Base-by-base conservation (phyloP, 2,888 invertebrate species). In the Chymomyza fuscimana region DNA sequence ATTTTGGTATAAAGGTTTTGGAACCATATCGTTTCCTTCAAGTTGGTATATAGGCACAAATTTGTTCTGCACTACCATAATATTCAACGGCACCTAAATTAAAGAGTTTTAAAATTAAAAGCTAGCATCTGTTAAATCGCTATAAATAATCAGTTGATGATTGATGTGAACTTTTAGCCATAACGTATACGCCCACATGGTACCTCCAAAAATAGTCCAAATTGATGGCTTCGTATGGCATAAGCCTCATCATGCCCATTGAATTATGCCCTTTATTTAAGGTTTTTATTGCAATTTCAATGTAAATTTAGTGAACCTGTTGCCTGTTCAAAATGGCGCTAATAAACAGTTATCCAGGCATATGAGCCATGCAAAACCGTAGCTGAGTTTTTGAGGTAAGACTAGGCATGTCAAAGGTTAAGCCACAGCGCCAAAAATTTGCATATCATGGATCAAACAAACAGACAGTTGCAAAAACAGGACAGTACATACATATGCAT, bases 381-480 rank as follows among this genome's bases (percentile, higher is more conserved):
- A 4, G 40, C 40, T 46, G 40, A 46, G 40, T 46, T 46, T 46
- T 46, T 46, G 40, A 46, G 40, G 40, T 46, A 46, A 46, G 40
- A 46, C 40, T 46, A 46, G 52, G 60, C 60, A 52, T 62, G 67
- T 74, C 73, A 77, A 65, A 80, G 77, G 72, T 78, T 78, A 74
- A 69, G 73, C 72, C 72, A 70, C 60, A 32, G 67, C 58, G 69
- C 67, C 12, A 69, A 63, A 69, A 79, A 81, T 80, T 81, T 79
- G 73, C 81, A 80, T 80, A 77, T 72, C 77, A 79, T 72, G 77
- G 72, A 77, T 78, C 81, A 80, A 75, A 68, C 66, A 67, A 50
- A 58, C 25, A 59, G 70, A 68, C 71, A 63, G 56, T 54, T 59
- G 40, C 56, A 64, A 58, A 58, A 58, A 58, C 15, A 54, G 22